These are phyloP conservation scores for Heliconius eleuchia DNA, from an alignment of 1,140 invertebrate species.

Conservation along the genomic window DNA sequence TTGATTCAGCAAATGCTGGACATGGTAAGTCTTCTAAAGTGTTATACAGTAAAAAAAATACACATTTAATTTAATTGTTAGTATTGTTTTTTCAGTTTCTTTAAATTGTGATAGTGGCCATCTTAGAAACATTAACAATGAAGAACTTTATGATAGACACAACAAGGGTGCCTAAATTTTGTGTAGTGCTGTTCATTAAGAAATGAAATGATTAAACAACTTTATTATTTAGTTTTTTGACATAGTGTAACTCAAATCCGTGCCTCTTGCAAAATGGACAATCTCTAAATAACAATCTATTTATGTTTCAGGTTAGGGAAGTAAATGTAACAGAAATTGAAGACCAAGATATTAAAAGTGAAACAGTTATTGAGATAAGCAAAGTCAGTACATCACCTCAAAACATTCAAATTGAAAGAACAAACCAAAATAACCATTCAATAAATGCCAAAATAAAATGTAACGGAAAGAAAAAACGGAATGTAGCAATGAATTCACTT, in stretches of 20 bases:
- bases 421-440: neutral
- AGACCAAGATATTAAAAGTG: neutral
- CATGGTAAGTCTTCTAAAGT: constrained; percentile 38
- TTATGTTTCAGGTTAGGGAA: constrained; percentile 12
- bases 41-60: neutral
- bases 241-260: too few species aligned
- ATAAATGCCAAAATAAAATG: constrained; percentile 18
- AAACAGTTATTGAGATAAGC: constrained; percentile 29
- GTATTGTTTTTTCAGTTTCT: neutral
- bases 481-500: constrained; percentile 47
- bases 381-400: constrained; percentile 23
- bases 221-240: too few species aligned
- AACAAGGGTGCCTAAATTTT: too few species aligned
- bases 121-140: too few species aligned
- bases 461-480: constrained; percentile 40
- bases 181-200: too few species aligned
- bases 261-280: too few species aligned
- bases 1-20: constrained; percentile 53
- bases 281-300: neutral
- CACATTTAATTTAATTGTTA: too few species aligned
- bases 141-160: too few species aligned
- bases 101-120: too few species aligned
- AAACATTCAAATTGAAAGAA: neutral
- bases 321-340: constrained; percentile 27
- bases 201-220: too few species aligned